Base-by-base conservation (phyloP, 2,888 invertebrate species). In the Tineola bisselliella region DNA sequence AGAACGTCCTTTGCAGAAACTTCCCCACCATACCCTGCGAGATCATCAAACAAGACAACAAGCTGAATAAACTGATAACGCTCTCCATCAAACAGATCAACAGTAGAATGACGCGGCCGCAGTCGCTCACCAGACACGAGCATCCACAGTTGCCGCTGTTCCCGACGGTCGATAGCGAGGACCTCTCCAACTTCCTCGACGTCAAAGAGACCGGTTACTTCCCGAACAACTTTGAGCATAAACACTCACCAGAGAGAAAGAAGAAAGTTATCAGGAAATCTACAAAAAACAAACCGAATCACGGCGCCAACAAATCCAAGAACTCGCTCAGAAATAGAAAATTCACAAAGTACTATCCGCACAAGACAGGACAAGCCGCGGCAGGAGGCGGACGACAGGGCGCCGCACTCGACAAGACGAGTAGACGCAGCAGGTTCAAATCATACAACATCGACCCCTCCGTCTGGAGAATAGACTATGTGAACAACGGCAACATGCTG, bases 381-480 rank as follows among this genome's bases (percentile, higher is more conserved):
- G 17, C 15, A 25, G 70, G 67, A 8, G 73, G 75, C 11, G 10
- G 17, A 8, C 54, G n/a, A n/a, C n/a, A n/a, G n/a, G n/a, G 4
- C 54, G 8, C 54, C 1, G 2, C 17, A 5, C 18, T 18, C 5
- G 54, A 54, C 25, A 54, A 18, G 10, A 12, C 74, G 0, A 43
- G 13, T 17, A 19, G 13, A 1, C 25, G 25, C 19, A 18, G 8
- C 11, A n/a, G 15, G n/a, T 5, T 44, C 12, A 44, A 43, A 19
- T 17, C 5, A 13, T 38, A 38, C 11, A 25, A 11, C 43, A 44
- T 65, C 0, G 72, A 80, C 15, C 69, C 76, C 0, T 76, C 83
- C 0, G 74, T 80, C 0, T 86, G 86, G 86, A 67, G 81, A 60
- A 83, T 84, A 61, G 84, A 86, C 64, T 86, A 84, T 65, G 75